These are phyloP conservation scores for Etheostoma spectabile DNA, from an alignment of 2,113 vertebrate genomes.

Conservation along the genomic window DNA sequence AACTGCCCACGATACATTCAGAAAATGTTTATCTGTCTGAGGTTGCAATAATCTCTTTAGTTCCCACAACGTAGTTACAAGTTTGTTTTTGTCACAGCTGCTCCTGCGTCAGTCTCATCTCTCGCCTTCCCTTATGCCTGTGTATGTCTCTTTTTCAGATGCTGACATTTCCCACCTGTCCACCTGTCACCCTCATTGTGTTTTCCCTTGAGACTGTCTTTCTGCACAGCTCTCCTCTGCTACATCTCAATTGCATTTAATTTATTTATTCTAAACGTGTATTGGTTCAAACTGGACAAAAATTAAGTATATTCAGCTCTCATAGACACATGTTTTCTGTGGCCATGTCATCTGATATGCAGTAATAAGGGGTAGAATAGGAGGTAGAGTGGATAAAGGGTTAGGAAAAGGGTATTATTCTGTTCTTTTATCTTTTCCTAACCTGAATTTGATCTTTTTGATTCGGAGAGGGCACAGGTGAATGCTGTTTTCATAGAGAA, in stretches of 20 bases:
- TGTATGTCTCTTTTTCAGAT: slow-evolving; percentile 63
- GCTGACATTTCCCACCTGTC: slow-evolving; percentile 71
- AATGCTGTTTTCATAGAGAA: neutral
- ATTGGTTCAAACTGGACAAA: neutral
- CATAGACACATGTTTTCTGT: neutral
- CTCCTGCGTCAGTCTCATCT: slow-evolving; percentile 33
- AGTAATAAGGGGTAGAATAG: neutral
- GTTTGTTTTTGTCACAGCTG: slow-evolving; percentile 55
- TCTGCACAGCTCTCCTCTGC: slow-evolving; percentile 39
- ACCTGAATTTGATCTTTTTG: slow-evolving; percentile 3
- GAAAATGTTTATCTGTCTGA: slow-evolving; percentile 17
- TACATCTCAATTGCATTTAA: slow-evolving; percentile 33
- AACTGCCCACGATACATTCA: neutral
- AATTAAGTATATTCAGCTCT: neutral
- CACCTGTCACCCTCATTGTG: slow-evolving; percentile 36
- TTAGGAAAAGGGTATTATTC: neutral
- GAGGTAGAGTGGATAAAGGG: neutral
- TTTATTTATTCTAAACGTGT: slow-evolving; percentile 4
- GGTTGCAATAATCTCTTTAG: slow-evolving; percentile 35
- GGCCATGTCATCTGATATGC: neutral
- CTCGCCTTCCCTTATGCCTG: slow-evolving; percentile 33
- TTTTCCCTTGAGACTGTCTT: slow-evolving; percentile 39
- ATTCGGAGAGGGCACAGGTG: neutral
- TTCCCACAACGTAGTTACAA: slow-evolving; percentile 18
- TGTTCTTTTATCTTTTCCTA: neutral